Conservation (phyloP, 2,113 vertebrate species). For the Petrocephalus zakoni region DNA sequence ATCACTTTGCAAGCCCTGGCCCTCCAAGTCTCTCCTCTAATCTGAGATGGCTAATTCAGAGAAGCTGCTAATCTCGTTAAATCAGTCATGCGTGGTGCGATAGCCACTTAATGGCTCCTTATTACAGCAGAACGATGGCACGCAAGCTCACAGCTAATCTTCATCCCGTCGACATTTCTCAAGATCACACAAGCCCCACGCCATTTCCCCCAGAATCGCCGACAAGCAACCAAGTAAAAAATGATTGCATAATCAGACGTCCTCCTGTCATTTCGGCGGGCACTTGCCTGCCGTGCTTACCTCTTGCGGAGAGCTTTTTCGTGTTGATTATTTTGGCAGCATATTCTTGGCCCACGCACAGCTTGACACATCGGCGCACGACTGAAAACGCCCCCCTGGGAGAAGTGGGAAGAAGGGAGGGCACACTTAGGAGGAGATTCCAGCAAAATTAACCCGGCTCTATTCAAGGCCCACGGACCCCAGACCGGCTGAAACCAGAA, state of each 20-base stretch:
- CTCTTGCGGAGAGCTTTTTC: slow-evolving; percentile 93
- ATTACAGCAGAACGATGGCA: neutral
- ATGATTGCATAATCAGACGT: neutral
- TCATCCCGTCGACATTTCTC: neutral
- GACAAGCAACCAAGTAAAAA: neutral
- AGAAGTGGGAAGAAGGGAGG: slow-evolving; percentile 28
- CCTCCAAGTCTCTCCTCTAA: neutral
- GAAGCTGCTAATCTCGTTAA: neutral
- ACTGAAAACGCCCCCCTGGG: slow-evolving; percentile 90
- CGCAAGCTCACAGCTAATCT: neutral
- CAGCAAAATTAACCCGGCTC: neutral
- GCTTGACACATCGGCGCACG: slow-evolving; percentile 90
- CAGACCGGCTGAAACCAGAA: neutral
- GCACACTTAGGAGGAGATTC: neutral
- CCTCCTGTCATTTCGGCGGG: neutral
- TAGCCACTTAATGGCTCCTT: neutral
- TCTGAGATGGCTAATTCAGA: neutral
- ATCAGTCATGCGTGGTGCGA: neutral
- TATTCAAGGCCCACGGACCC: neutral
- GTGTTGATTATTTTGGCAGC: slow-evolving; percentile 98
- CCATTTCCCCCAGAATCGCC: neutral
- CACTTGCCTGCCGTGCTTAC: slow-evolving; percentile 53
- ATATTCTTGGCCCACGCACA: slow-evolving; percentile 88
- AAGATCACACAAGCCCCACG: neutral
- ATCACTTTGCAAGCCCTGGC: neutral